Evolutionary conservation across 1,140 invertebrate species (phyloP).

Genomic region (Neodiprion lecontei): DNA sequence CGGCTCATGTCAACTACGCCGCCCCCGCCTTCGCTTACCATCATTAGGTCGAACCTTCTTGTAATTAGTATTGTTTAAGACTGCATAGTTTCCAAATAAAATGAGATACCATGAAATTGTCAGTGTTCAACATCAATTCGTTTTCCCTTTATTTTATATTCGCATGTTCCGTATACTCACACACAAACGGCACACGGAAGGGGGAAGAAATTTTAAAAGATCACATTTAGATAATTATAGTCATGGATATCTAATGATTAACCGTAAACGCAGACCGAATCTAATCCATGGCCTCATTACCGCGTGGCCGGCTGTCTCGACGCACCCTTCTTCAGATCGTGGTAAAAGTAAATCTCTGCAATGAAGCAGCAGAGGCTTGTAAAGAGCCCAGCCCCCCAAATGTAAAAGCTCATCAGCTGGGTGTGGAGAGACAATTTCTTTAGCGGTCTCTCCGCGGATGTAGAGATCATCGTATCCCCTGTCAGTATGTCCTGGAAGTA

Average conservation of each 20-base stretch:
- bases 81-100: not conserved
- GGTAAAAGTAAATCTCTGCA: not conserved
- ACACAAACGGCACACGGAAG: too few relatives aligned
- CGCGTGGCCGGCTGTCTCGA: too few relatives aligned
- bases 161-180: too few relatives aligned
- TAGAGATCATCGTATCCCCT: not conserved
- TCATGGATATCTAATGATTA: too few relatives aligned
- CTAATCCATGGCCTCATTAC: too few relatives aligned
- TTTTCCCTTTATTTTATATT: too few relatives aligned
- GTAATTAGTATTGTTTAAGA: not conserved
- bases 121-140: too few relatives aligned
- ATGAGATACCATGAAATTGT: not conserved
- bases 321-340: not conserved
- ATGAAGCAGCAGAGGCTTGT: not conserved
- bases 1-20: slow-evolving; percentile 15
- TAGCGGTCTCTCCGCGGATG: not conserved
- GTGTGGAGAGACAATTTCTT: not conserved
- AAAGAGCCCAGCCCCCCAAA: not conserved
- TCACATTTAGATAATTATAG: too few relatives aligned
- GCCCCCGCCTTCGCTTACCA: slow-evolving; percentile 18
- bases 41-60: slow-evolving; percentile 10
- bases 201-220: too few relatives aligned
- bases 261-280: too few relatives aligned
- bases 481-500: not conserved
- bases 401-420: not conserved